These are phyloP conservation scores for Phrynocephalus guinanensis DNA, from an alignment of 2,797 vertebrate species.

Conservation along the genomic window DNA sequence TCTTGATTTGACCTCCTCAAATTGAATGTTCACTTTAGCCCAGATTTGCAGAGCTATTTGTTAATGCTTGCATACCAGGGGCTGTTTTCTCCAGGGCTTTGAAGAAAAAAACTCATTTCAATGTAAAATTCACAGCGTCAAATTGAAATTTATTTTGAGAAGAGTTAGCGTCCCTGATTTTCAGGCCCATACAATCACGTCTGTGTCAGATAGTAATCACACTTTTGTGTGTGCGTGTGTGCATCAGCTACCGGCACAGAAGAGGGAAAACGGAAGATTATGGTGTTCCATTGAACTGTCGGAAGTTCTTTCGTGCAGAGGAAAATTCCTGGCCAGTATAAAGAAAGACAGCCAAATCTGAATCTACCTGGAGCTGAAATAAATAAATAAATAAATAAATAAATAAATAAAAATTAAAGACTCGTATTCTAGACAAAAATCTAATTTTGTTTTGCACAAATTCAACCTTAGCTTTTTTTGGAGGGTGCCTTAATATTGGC, in stretches of 20 bases:
- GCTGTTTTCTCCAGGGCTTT: constrained; percentile 82
- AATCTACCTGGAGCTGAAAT: constrained; percentile 55
- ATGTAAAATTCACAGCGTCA: constrained; percentile 83
- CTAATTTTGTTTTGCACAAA: constrained; percentile 52
- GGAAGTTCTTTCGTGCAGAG: constrained; percentile 76
- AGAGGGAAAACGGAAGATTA: constrained; percentile 67
- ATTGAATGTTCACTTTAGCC: constrained; percentile 89
- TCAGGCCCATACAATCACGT: constrained; percentile 84
- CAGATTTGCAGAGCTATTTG: constrained; percentile 86
- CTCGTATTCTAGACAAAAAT: constrained; percentile 60
- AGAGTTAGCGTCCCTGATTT: constrained; percentile 84
- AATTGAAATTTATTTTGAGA: constrained; percentile 84
- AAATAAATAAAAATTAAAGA: constrained; percentile 34
- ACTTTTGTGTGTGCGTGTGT: constrained; percentile 80
- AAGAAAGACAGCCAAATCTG: constrained; percentile 64
- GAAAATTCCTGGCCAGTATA: constrained; percentile 51
- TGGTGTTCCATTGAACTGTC: constrained; percentile 70
- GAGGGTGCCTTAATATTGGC: constrained; percentile 12
- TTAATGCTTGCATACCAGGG: constrained; percentile 80
- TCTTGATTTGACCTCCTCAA: constrained; percentile 88
- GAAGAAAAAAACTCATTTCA: constrained; percentile 86
- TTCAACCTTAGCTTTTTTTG: constrained; percentile 46
- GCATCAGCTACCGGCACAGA: constrained; percentile 73
- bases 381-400: constrained; percentile 31
- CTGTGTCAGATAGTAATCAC: constrained; percentile 86